Evolutionary conservation across 2,113 vertebrate genomes (phyloP), one percentile per base, ranked within the genome.

Genomic region (Triplophysa dalaica): DNA sequence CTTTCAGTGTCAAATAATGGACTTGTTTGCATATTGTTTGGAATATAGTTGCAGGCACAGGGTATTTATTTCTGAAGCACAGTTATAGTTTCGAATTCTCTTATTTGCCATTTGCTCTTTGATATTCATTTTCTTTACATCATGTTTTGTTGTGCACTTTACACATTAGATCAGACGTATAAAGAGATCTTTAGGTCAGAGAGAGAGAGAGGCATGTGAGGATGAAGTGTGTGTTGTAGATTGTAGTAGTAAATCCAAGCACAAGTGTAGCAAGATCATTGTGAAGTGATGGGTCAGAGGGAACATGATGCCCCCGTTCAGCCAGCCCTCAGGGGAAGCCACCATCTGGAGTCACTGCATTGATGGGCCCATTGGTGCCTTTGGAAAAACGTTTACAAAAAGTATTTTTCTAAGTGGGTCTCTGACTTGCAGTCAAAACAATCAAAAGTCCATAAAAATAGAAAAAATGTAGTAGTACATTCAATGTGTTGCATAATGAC

Each of bases 381-480:
- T 84, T 81, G 14, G 72, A 45, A 56, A 74, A 84, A 82, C 19
- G 78, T 82, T 87, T 85, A 80, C 84, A 74, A 79, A 65, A 83
- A 75, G n/a, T 85, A 84, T 84, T 87, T 85, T 85, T 82, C 24
- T 87, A 86, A 77, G 76, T 70, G 12, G 29, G 29, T 67, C 67
- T 72, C 29, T 66, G 48, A 61, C 62, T 80, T 65, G n/a, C n/a
- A 24, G 56, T 58, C 8, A 54, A 52, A 70, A 79, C 56, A 79
- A 26, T 62, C 19, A 62, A 41, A n/a, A 10, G 33, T 21, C 62
- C 41, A 38, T 33, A 14, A 2, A n/a, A 13, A 54, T 17, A 3
- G 29, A 70, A 8, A 14, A 0, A 24, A 19, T 70, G 4, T 24
- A 11, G 29, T 74, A 17, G 56, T 61, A 60, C 72, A 62, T 62